phyloP scores from a whole-genome alignment of 2,797 vertebrate genomes.

The Masticophis lateralis region DNA sequence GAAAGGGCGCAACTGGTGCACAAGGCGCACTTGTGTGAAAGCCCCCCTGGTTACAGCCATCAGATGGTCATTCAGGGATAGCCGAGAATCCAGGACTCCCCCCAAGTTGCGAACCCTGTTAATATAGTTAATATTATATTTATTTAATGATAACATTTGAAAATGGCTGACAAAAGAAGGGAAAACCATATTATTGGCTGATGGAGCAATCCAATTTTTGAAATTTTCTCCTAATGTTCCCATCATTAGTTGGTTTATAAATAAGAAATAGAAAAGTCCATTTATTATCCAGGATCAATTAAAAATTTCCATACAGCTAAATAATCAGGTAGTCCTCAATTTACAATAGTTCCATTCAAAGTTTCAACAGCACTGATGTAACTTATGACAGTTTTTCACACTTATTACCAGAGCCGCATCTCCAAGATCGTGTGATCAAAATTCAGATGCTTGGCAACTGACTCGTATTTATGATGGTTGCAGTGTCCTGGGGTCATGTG shows the following conservation, averaged over 20 bases:
- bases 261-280: not conserved
- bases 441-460: not conserved
- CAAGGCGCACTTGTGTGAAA: too few relatives aligned
- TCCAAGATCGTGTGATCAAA: not conserved
- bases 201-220: not conserved
- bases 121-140: not conserved
- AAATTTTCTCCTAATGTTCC: not conserved
- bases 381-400: not conserved
- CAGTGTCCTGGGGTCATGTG: not conserved
- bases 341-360: not conserved
- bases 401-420: not conserved
- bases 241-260: not conserved
- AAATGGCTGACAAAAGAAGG: not conserved
- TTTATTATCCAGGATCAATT: not conserved
- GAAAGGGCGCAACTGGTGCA: too few relatives aligned
- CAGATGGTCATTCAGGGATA: too few relatives aligned
- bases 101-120: too few relatives aligned
- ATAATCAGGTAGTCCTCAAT: not conserved
- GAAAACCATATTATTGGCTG: not conserved
- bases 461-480: not conserved
- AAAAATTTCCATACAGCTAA: not conserved
- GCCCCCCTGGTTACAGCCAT: too few relatives aligned
- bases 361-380: not conserved
- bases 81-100: too few relatives aligned
- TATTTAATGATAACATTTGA: not conserved